Evolutionary conservation across 2,113 vertebrate species (phyloP).

Genomic region (Callionymus lyra): DNA sequence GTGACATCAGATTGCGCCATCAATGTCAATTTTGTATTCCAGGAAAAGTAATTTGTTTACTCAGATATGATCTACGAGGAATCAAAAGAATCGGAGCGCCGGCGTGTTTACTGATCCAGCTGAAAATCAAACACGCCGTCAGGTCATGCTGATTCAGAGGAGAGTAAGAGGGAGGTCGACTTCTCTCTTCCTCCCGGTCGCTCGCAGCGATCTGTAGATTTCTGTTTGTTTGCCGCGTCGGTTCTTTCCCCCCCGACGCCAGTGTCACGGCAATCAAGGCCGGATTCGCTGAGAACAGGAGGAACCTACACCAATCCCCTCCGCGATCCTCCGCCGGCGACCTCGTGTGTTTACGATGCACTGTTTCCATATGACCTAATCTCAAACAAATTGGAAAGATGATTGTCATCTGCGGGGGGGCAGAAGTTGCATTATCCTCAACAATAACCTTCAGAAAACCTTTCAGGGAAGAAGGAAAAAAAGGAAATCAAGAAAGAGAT

Average conservation of each 20-base stretch:
- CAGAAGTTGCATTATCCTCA: slow-evolving; percentile 39
- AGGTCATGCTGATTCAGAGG: slow-evolving; percentile 29
- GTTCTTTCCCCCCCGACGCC: slow-evolving; percentile 18
- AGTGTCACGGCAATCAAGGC: slow-evolving; percentile 32
- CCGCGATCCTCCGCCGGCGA: slow-evolving; percentile 15
- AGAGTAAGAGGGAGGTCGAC: slow-evolving; percentile 9
- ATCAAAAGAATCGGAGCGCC: slow-evolving; percentile 26
- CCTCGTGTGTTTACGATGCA: slow-evolving; percentile 46
- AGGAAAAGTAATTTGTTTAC: slow-evolving; percentile 20
- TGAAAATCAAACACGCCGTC: slow-evolving; percentile 35
- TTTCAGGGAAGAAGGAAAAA: slow-evolving; percentile 25
- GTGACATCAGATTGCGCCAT: not conserved
- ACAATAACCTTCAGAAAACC: slow-evolving; percentile 55
- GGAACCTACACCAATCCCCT: slow-evolving; percentile 12
- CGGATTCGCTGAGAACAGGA: slow-evolving; percentile 18
- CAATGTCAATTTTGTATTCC: slow-evolving; percentile 18
- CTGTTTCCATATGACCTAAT: slow-evolving; percentile 59
- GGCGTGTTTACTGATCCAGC: slow-evolving; percentile 31
- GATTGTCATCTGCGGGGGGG: slow-evolving; percentile 57
- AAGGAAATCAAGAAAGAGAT: slow-evolving; percentile 22
- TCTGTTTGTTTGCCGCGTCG: slow-evolving; percentile 33
- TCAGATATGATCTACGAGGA: slow-evolving; percentile 25
- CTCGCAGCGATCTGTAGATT: slow-evolving; percentile 25
- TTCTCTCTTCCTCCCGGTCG: slow-evolving; percentile 20
- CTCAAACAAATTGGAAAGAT: slow-evolving; percentile 58